A percentile compares a stretch with the other conserved stretches of the same genome.
Evolutionary conservation across 37 sponge, comb jelly and placozoan genomes (phyloP).

Genomic region (Tethya wilhelma): DNA sequence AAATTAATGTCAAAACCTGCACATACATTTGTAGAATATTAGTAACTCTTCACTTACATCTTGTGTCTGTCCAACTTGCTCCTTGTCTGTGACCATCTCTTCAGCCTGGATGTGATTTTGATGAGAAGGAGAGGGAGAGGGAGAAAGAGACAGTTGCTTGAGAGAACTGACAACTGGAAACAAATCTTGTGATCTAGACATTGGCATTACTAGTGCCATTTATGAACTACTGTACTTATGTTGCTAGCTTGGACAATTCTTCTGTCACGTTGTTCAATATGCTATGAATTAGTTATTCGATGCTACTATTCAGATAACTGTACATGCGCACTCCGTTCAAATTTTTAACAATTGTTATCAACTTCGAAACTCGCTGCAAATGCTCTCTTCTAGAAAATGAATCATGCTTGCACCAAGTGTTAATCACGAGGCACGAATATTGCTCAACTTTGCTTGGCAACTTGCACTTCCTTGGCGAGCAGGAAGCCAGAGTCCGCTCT

Average conservation of each 20-base stretch:
- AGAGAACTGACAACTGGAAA: conserved; percentile 28
- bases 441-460: not conserved
- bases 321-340: too few relatives aligned
- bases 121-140: not conserved
- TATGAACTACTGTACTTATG: not conserved
- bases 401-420: not conserved
- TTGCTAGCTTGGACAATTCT: not conserved
- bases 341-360: too few relatives aligned
- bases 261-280: not conserved
- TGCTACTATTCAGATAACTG: too few relatives aligned
- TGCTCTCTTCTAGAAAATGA: not conserved
- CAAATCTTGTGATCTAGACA: conserved; percentile 6
- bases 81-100: conserved; percentile 56
- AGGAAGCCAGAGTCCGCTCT: conserved; percentile 26
- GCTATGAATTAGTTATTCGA: too few relatives aligned
- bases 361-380: too few relatives aligned
- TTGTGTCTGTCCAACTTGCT: not conserved
- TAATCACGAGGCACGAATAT: not conserved
- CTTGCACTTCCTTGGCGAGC: not conserved
- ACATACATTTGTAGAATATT: not conserved
- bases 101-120: conserved; percentile 16
- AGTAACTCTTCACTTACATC: conserved; percentile 9
- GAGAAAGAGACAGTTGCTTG: conserved; percentile 26
- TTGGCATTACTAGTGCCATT: conserved; percentile 9
- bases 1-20: too few relatives aligned